These are phyloP conservation scores for Dryobota labecula DNA, from an alignment of 2,888 invertebrate genomes.

Conservation along the genomic window DNA sequence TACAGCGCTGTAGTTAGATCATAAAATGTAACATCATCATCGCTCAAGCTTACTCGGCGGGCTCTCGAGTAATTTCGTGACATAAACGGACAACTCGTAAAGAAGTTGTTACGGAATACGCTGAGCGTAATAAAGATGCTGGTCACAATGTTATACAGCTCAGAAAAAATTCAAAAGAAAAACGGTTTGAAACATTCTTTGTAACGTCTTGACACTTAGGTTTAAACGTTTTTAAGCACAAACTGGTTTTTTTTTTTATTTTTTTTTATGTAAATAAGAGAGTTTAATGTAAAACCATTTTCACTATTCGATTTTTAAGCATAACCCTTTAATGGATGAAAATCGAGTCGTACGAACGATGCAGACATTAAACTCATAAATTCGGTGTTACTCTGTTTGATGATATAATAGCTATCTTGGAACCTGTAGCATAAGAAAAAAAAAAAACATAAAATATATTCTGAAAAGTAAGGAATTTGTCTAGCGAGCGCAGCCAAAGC, in stretches of 20 bases:
- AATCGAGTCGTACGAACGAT: too few species aligned
- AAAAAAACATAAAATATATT: too few species aligned
- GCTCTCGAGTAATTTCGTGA: constrained; percentile 55
- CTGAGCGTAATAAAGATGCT: constrained; percentile 54
- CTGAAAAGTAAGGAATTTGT: background rate
- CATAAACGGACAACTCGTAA: constrained; percentile 62
- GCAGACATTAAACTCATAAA: background rate
- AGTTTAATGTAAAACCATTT: too few species aligned
- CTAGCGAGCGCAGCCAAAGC: background rate
- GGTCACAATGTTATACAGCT: constrained; percentile 52
- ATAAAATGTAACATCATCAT: constrained; percentile 58
- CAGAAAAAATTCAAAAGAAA: constrained; percentile 33
- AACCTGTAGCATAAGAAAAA: too few species aligned
- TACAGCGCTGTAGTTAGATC: constrained; percentile 37
- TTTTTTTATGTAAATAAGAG: background rate
- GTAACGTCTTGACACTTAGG: background rate
- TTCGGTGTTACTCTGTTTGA: background rate
- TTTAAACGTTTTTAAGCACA: constrained; percentile 10
- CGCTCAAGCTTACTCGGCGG: constrained; percentile 36
- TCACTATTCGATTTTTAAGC: too few species aligned
- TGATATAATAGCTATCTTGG: background rate
- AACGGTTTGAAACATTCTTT: constrained; percentile 11
- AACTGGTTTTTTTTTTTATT: constrained; percentile 1
- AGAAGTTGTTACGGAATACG: constrained; percentile 52
- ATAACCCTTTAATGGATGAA: too few species aligned